Evolutionary conservation across 2,888 invertebrate species (phyloP).

Genomic region (Creontiades dilutus): DNA sequence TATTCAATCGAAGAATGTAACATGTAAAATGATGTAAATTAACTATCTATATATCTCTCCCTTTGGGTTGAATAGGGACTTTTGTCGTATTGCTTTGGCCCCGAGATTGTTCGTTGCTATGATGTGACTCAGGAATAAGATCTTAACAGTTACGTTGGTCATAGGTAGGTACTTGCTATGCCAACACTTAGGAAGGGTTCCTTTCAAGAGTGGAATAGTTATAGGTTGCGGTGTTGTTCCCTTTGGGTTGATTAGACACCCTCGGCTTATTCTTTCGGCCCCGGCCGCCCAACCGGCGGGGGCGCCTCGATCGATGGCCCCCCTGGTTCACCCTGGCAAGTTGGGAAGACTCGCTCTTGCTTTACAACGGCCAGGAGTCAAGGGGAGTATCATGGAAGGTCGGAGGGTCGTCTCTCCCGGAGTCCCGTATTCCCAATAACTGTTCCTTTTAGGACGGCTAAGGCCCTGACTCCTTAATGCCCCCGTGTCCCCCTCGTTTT

Average conservation of each 20-base stretch:
- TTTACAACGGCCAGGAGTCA: slow-evolving; percentile 16
- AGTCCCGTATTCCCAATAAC: slow-evolving; percentile 42
- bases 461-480: slow-evolving; percentile 27
- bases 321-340: slow-evolving; percentile 28
- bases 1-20: no score
- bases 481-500: background rate
- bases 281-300: slow-evolving; percentile 44
- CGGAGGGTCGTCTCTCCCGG: slow-evolving; percentile 24
- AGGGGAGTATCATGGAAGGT: slow-evolving; percentile 24
- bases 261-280: slow-evolving; percentile 40
- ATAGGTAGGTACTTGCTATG: no score
- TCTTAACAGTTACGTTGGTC: no score
- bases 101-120: no score
- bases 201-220: no score
- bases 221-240: slow-evolving; percentile 4
- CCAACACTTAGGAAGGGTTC: no score
- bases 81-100: no score
- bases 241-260: slow-evolving; percentile 47
- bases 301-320: slow-evolving; percentile 46
- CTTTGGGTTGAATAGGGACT: no score
- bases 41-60: no score
- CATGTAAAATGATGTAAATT: no score
- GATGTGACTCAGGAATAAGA: no score
- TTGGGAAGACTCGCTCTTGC: slow-evolving; percentile 22
- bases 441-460: background rate